Percentiles rank a stretch among this genome's conserved stretches.
phyloP scores from a whole-genome alignment of 2,113 vertebrate genomes.

The Bujurquina vittata region DNA sequence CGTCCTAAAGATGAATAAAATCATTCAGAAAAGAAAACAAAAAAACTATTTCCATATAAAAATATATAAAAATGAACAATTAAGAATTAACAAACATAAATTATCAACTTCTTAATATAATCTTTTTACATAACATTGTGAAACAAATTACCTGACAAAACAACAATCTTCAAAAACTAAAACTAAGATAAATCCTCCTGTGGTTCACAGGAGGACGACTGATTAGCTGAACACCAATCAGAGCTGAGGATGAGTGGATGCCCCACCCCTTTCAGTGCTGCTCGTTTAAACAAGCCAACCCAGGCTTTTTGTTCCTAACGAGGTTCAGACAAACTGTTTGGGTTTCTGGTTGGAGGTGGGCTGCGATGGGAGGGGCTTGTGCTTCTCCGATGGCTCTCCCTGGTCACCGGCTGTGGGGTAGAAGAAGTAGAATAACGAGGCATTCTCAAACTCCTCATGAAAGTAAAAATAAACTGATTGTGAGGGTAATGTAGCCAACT shows the following conservation, averaged over 20 bases:
- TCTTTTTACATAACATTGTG: neutral
- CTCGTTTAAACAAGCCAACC: neutral
- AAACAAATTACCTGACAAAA: neutral
- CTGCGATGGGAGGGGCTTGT: conserved; percentile 17
- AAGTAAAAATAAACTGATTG: neutral
- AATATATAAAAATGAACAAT: neutral
- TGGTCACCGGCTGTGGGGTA: conserved; percentile 9
- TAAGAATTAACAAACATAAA: neutral
- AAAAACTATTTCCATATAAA: neutral
- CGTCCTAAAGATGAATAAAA: neutral
- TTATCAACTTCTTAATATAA: neutral
- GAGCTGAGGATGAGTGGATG: neutral
- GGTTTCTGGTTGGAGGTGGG: conserved; percentile 21
- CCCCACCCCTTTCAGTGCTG: neutral
- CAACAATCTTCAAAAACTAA: neutral
- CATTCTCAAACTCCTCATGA: neutral
- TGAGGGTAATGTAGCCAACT: neutral
- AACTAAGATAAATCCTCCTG: neutral
- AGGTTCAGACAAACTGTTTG: conserved; percentile 21
- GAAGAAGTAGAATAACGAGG: neutral
- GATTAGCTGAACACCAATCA: conserved; percentile 4
- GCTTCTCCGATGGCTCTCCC: conserved; percentile 12
- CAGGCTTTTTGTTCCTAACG: neutral
- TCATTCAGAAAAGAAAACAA: neutral
- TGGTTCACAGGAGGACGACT: neutral